Conservation (phyloP, 2,888 invertebrate species). For the Philaethria dido region DNA sequence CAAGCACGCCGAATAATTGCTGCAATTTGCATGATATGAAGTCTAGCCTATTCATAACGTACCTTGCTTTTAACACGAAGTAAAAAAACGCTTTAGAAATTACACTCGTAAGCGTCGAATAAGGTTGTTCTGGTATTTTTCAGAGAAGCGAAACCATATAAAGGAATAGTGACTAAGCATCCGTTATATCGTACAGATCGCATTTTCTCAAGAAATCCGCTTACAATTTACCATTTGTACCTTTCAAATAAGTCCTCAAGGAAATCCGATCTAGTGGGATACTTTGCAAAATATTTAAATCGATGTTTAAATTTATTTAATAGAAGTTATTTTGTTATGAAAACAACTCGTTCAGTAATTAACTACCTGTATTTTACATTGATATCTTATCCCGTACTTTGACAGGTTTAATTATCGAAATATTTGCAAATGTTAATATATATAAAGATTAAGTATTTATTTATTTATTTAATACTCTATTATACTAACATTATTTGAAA, state of each 20-base stretch:
- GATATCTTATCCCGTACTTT: conserved; percentile 35
- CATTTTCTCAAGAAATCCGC: conserved; percentile 25
- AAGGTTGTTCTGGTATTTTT: conserved; percentile 27
- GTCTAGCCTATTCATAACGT: conserved; percentile 28
- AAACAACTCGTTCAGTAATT: conserved; percentile 22
- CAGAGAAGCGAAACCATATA: conserved; percentile 28
- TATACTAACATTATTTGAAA: too few species aligned
- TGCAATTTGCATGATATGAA: conserved; percentile 34
- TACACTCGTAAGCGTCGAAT: conserved; percentile 23
- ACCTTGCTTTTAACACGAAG: conserved; percentile 17
- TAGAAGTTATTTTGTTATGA: conserved; percentile 19
- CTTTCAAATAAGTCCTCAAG: conserved; percentile 21
- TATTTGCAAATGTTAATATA: conserved; percentile 24
- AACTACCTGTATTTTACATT: conserved; percentile 14
- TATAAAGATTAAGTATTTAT: conserved; percentile 10
- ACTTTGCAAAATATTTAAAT: conserved; percentile 22
- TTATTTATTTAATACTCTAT: too few species aligned
- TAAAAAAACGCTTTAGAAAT: conserved; percentile 30
- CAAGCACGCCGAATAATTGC: conserved; percentile 28
- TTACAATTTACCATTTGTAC: conserved; percentile 17
- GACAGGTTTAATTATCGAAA: conserved; percentile 38
- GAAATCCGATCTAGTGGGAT: conserved; percentile 28
- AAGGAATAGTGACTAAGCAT: conserved; percentile 21
- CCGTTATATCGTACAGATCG: conserved; percentile 27
- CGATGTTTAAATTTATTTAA: conserved; percentile 13